These are phyloP conservation scores for Elysia crispata DNA, from an alignment of 2,888 invertebrate species.

Conservation along the genomic window DNA sequence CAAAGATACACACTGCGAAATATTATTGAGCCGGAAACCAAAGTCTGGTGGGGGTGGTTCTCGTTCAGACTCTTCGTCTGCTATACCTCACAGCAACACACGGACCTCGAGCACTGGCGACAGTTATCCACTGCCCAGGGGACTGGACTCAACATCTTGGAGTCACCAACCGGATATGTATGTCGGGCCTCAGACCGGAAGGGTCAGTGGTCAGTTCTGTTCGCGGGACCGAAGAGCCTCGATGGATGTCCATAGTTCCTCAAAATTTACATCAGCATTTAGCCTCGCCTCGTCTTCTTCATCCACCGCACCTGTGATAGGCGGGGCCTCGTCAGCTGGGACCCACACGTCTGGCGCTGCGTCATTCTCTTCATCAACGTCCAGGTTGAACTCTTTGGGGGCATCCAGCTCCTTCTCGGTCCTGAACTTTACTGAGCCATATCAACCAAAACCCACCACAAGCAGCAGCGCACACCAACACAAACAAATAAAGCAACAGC, in stretches of 20 bases:
- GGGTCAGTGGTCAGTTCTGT: constrained; percentile 42
- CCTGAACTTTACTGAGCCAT: neutral
- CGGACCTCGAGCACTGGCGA: constrained; percentile 13
- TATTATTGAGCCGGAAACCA: constrained; percentile 42
- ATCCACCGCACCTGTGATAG: too few species aligned
- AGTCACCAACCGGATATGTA: neutral
- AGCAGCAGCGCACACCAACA: neutral
- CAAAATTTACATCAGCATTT: constrained; percentile 34
- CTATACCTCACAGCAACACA: constrained; percentile 22
- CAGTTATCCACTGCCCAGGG: constrained; percentile 32
- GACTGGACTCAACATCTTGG: neutral
- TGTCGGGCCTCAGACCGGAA: neutral
- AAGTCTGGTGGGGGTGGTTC: constrained; percentile 25
- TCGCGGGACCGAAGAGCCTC: constrained; percentile 40
- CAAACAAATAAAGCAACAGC: neutral
- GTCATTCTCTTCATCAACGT: constrained; percentile 34
- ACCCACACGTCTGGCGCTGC: neutral
- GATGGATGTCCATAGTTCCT: constrained; percentile 20
- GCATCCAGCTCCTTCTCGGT: constrained; percentile 21
- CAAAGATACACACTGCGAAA: constrained; percentile 48
- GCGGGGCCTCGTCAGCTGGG: too few species aligned
- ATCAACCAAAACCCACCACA: neutral
- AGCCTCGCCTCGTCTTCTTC: constrained; percentile 1
- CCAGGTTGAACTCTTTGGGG: constrained; percentile 18
- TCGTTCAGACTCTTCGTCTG: neutral